Evolutionary conservation across 2,888 invertebrate genomes (phyloP).

Genomic region (Dascillus cervinus): DNA sequence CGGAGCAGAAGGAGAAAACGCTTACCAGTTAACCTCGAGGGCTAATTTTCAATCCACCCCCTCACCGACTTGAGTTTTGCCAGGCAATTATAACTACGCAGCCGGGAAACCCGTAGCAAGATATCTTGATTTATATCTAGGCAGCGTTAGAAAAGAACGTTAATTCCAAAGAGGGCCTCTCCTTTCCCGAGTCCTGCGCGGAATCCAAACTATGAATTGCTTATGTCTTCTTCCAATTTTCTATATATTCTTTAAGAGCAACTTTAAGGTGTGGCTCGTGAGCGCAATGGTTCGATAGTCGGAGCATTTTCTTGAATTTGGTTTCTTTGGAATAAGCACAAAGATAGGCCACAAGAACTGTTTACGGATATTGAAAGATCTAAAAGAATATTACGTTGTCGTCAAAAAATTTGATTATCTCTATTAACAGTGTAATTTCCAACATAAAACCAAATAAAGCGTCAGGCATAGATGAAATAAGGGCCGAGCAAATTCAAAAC

Average conservation of each 20-base stretch:
- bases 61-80: too few relatives aligned
- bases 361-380: constrained; percentile 4
- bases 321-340: constrained; percentile 9
- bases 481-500: too few relatives aligned
- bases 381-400: constrained; percentile 3
- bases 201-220: constrained; percentile 5
- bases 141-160: constrained; percentile 3
- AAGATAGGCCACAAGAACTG: constrained; percentile 7
- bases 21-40: too few relatives aligned
- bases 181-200: constrained; percentile 1
- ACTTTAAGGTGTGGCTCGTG: constrained; percentile 4
- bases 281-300: constrained; percentile 10
- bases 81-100: too few relatives aligned
- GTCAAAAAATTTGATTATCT: constrained; percentile 3
- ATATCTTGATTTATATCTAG: constrained; percentile 7
- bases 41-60: too few relatives aligned
- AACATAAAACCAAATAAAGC: too few relatives aligned
- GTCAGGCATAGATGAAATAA: too few relatives aligned
- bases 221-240: too few relatives aligned
- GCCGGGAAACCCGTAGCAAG: too few relatives aligned
- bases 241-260: too few relatives aligned
- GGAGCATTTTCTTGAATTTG: constrained; percentile 7
- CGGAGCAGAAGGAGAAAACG: too few relatives aligned
- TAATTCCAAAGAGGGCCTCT: constrained; percentile 4
- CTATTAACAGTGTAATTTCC: too few relatives aligned